A percentile compares a stretch with the other conserved stretches of the same genome.
These are phyloP conservation scores for Kryptolebias ocellatus DNA, from an alignment of 2,797 vertebrate genomes.

Conservation along the genomic window DNA sequence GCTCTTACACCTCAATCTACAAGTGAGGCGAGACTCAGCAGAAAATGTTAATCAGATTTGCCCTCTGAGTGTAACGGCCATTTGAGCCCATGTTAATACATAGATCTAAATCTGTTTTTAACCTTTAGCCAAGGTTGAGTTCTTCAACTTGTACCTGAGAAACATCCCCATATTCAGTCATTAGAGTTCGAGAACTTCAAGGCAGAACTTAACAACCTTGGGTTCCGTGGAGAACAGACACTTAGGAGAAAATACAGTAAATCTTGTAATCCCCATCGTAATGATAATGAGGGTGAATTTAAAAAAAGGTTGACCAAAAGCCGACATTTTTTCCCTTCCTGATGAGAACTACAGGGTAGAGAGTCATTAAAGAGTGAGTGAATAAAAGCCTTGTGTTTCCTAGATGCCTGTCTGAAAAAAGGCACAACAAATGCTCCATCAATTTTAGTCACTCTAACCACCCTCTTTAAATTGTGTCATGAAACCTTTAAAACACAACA, in stretches of 20 bases:
- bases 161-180: not conserved
- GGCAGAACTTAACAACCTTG: not conserved
- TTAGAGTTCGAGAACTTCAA: not conserved
- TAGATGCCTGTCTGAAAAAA: not conserved
- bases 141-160: not conserved
- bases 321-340: not conserved
- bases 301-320: too few species aligned
- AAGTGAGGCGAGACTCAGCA: too few species aligned
- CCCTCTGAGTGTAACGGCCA: not conserved
- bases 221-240: not conserved
- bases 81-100: not conserved
- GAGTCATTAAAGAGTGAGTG: not conserved
- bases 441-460: not conserved
- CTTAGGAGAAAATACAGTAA: not conserved
- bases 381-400: not conserved
- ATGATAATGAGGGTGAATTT: not conserved
- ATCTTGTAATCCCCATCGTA: not conserved
- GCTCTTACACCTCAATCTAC: not conserved
- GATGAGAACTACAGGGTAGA: not conserved
- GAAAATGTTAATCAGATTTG: not conserved
- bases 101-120: not conserved
- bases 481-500: not conserved
- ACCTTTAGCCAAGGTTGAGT: not conserved
- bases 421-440: not conserved
- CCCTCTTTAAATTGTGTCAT: not conserved